Evolutionary conservation across 2,797 vertebrate species (phyloP).

Genomic region (Brachyrhaphis roseni): DNA sequence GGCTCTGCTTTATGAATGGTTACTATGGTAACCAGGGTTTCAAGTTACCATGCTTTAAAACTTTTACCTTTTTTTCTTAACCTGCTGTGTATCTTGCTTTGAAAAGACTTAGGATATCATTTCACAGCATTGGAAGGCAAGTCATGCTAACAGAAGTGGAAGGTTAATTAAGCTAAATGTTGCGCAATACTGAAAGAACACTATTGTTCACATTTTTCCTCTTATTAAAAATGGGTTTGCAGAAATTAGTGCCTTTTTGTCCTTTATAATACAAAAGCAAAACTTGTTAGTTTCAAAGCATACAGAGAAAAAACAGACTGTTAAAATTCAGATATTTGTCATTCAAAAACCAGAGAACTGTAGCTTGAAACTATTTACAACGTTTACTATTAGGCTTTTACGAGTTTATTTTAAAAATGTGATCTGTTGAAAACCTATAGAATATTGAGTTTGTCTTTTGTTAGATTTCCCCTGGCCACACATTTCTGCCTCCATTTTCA

Average conservation of each 20-base stretch:
- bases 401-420: conserved; percentile 40
- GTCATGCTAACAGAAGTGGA: not conserved
- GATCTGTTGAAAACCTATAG: conserved; percentile 21
- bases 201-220: not conserved
- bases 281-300: not conserved
- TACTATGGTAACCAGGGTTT: conserved; percentile 55
- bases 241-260: not conserved
- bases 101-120: conserved; percentile 6
- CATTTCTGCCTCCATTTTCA: conserved; percentile 36
- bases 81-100: conserved; percentile 1
- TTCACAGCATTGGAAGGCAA: not conserved
- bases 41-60: conserved; percentile 54
- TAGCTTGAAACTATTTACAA: not conserved
- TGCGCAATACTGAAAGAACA: not conserved
- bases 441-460: conserved; percentile 23
- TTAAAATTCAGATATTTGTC: not conserved
- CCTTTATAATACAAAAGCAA: not conserved
- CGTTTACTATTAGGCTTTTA: conserved; percentile 25
- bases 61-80: conserved; percentile 24
- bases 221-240: not conserved
- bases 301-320: not conserved
- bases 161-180: not conserved
- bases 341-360: not conserved
- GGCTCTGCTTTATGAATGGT: conserved; percentile 54
- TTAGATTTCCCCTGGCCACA: conserved; percentile 5